Evolutionary conservation across 2,888 invertebrate species (phyloP), one percentile per base, ranked within the genome.

Genomic region (Drosophila kambysellisi): DNA sequence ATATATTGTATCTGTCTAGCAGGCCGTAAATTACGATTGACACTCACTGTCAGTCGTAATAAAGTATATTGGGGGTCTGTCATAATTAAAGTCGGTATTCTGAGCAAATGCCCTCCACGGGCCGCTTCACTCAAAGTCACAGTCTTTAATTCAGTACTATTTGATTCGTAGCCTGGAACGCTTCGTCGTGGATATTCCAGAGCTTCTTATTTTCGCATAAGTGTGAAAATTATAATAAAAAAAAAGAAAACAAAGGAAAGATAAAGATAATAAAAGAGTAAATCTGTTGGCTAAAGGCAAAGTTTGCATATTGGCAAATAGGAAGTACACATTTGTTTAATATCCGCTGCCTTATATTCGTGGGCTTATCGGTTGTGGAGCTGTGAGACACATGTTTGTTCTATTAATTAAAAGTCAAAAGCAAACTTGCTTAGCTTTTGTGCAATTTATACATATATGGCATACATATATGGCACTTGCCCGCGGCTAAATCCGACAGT

Each of bases 391-490:
- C 25, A 59, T 85, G 84, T 90, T 90, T 90, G 76, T 67, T 76
- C 82, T 76, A 89, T 85, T 85, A 85, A 85, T 85, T 90, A 90
- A 85, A 85, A 76, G 62, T 62, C 68, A 66, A 68, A 53, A 57
- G 70, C 60, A 67, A 74, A 69, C 68, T 57, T 46, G 61, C 53
- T 62, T 54, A 61, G 39, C 63, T 58, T 54, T 56, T 60, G 64
- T 73, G 74, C 58, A 74, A 33, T 74, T 73, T 43, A 12, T 65
- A 30, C 68, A 72, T 91, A 90, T 85, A 92, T 90, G 2, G 2
- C 25, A 25, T 25, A 25, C 68, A 72, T 91, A 90, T 85, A 92
- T 90, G 87, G 75, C 67, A 81, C 81, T 79, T 79, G 79, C 79
- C 78, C 67, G 67, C 65, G 35, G 65, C 43, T 50, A 53, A 60